Conservation (phyloP, 1,140 invertebrate species). For the Reticulitermes speratus region DNA sequence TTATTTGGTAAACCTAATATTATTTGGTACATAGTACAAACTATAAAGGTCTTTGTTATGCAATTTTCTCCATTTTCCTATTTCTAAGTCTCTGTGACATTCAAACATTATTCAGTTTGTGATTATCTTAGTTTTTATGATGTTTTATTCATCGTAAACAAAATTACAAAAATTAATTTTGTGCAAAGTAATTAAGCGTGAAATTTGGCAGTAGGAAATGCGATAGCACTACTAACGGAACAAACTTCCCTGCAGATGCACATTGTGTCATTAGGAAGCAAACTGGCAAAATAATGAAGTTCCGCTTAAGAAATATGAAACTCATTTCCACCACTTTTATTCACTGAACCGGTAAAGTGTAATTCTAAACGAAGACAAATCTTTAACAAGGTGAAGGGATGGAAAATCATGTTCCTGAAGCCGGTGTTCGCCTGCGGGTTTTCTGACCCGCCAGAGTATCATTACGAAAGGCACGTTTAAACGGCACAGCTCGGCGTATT, state of each 20-base stretch:
- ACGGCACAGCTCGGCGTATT: too few species aligned
- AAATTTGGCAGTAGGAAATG: background rate
- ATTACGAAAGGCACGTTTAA: background rate
- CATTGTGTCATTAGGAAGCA: background rate
- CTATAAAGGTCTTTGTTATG: too few species aligned
- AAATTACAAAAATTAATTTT: too few species aligned
- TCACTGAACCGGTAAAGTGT: background rate
- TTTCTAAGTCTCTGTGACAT: too few species aligned
- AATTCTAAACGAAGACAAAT: background rate
- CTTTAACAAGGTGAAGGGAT: constrained; percentile 14
- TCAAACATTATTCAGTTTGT: too few species aligned
- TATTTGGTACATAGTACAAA: too few species aligned
- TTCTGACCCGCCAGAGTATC: background rate
- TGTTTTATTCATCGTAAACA: too few species aligned
- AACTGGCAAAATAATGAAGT: constrained; percentile 1
- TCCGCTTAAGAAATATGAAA: background rate
- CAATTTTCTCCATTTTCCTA: too few species aligned
- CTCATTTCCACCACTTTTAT: background rate
- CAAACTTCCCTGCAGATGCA: background rate
- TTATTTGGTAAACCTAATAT: too few species aligned
- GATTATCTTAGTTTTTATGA: too few species aligned
- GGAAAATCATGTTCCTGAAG: background rate
- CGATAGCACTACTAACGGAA: background rate
- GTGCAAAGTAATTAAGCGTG: background rate
- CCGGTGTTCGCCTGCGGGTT: background rate